Conservation (phyloP, 2,113 vertebrate genomes). For the Eupsittula cactorum region DNA sequence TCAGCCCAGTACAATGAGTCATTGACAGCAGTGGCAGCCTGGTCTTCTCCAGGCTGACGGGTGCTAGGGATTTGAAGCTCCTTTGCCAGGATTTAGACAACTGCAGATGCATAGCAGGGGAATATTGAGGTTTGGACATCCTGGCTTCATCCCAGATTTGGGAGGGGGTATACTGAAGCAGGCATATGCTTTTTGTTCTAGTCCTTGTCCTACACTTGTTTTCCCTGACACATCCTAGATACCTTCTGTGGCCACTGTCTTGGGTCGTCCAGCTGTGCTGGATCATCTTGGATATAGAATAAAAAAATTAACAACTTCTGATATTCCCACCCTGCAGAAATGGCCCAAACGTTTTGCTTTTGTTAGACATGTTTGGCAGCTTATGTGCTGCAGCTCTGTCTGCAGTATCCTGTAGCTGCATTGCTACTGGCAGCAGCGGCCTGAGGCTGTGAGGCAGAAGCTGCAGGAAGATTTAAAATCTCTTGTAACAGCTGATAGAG, state of each 20-base stretch:
- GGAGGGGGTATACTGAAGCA: neutral
- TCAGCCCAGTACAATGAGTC: neutral
- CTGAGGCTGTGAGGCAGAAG: neutral
- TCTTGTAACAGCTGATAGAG: neutral
- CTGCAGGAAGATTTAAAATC: neutral
- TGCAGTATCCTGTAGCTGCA: neutral
- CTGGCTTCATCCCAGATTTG: neutral
- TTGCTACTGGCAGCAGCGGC: neutral
- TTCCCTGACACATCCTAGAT: neutral
- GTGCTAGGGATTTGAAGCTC: neutral
- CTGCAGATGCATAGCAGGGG: neutral
- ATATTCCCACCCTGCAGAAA: neutral
- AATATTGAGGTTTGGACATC: neutral
- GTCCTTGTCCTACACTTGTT: neutral
- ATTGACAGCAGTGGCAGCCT: neutral
- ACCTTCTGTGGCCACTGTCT: neutral
- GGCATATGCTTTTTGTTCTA: neutral
- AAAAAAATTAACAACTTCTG: neutral
- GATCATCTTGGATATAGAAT: neutral
- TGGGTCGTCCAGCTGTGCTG: neutral
- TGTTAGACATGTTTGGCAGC: neutral
- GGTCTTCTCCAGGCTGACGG: neutral
- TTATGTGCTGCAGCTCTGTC: neutral
- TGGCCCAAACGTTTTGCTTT: neutral
- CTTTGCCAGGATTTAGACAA: neutral